Percentiles rank a stretch among this genome's conserved stretches.
Conservation (phyloP, 2,113 vertebrate genomes). For the Nicator chloris region DNA sequence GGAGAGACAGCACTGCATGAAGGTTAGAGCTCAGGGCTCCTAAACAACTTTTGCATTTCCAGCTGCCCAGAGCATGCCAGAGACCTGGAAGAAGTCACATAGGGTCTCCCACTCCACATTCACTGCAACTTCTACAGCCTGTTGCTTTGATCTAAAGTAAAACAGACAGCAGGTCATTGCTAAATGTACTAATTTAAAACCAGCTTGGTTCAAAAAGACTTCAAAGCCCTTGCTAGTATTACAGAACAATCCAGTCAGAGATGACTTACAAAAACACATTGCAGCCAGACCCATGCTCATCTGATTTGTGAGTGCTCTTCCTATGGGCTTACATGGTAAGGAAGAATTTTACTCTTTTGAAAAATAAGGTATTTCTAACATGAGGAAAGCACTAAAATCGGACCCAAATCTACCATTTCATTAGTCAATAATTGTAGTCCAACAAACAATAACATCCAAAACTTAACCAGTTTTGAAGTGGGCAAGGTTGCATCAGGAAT, state of each 20-base stretch:
- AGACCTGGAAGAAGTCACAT: background rate
- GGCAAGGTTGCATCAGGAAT: background rate
- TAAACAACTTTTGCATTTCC: accelerated
- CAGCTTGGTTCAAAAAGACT: background rate
- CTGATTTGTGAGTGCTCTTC: background rate
- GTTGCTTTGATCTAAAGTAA: background rate
- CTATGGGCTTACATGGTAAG: background rate
- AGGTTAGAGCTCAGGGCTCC: background rate
- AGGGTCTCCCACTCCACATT: background rate
- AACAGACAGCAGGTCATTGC: background rate
- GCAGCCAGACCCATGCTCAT: background rate
- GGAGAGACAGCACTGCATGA: accelerated
- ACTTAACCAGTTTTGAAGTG: background rate
- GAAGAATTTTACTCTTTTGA: background rate
- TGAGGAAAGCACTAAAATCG: background rate
- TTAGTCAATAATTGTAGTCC: background rate
- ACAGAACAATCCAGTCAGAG: background rate
- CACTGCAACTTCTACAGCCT: background rate
- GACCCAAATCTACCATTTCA: background rate
- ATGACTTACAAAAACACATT: background rate
- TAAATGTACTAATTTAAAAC: background rate
- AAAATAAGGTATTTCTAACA: background rate
- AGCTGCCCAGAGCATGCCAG: background rate
- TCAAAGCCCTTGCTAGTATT: background rate
- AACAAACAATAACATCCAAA: background rate